phyloP scores from a whole-genome alignment of 2,113 vertebrate species.

The Apus apus region DNA sequence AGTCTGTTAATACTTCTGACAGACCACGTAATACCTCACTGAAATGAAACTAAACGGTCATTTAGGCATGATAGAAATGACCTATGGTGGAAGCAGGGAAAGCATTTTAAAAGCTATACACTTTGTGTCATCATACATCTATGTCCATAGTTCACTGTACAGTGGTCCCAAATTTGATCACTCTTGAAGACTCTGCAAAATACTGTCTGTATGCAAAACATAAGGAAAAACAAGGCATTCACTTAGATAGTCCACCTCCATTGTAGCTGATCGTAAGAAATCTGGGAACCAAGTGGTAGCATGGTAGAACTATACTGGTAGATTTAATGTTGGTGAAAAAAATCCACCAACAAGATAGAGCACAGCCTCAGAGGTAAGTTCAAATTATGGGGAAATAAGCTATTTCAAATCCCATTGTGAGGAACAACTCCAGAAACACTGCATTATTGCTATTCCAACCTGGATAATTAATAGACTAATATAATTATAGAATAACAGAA shows the following conservation, averaged over 20 bases:
- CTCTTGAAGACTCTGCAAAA: background rate
- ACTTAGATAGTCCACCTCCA: background rate
- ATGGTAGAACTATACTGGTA: background rate
- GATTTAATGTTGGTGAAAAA: background rate
- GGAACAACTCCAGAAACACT: background rate
- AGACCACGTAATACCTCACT: background rate
- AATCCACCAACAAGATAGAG: background rate
- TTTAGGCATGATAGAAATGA: background rate
- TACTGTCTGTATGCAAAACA: background rate
- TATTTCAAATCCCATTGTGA: background rate
- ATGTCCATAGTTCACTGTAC: background rate
- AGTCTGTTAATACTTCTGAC: background rate
- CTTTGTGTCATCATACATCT: fast-evolving
- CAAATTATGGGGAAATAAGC: background rate
- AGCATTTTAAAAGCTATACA: background rate
- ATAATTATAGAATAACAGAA: too few species aligned
- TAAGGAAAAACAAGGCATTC: background rate
- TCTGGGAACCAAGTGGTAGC: background rate
- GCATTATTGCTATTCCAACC: background rate
- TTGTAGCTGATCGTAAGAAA: background rate
- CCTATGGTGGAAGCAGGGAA: background rate
- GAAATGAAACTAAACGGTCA: background rate
- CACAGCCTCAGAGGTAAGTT: background rate
- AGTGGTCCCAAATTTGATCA: background rate
- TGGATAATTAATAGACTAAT: background rate